Evolutionary conservation across 2,888 invertebrate genomes (phyloP), one percentile per base, ranked within the genome.

Genomic region (Nemotelus nigrinus): DNA sequence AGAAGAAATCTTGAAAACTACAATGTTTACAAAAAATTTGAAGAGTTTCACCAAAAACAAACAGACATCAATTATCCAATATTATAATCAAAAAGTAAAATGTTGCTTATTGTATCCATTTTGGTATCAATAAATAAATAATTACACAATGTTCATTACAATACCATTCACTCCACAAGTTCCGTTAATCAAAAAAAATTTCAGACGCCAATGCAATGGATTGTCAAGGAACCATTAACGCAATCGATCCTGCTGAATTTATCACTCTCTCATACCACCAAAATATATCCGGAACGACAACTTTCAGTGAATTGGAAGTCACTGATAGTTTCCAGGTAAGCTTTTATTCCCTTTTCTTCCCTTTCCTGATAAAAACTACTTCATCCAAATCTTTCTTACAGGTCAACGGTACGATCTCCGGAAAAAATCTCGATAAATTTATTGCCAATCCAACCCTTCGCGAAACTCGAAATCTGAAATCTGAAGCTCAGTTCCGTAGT

Each of bases 261-360:
- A 85, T 92, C 1, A 88, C 88, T 0, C 80, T 90, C 0, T 83
- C 86, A 10, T 86, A 86, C 50, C 81, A 85, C 5, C 89, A 90
- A 81, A 80, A 82, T 10, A 86, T 85, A 80, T 81, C 85, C 0
- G 87, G 89, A 1, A 83, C 84, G 79, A 88, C 89, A 3, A 88
- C 87, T 0, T 91, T 92, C 79, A 85, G 87, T 8, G 85, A 90
- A 80, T 83, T 91, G 60, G 88, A 88, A 82, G 85, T 91, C 0
- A 86, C 87, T 0, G 88, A 88, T 81, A 83, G 82, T 65, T 82
- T 91, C 3, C 84, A 88, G 83, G 91, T 90, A 68, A 70, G 72
- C 50, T 53, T 10, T 7, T 53, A 53, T 25, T 25, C 25, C 25
- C 25, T 47, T 45, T 47, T 67, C 4, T 67, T n/a, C 3, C 25